Evolutionary conservation across 2,888 invertebrate species (phyloP), one percentile per base, ranked within the genome.

Genomic region (Hypena proboscidalis): DNA sequence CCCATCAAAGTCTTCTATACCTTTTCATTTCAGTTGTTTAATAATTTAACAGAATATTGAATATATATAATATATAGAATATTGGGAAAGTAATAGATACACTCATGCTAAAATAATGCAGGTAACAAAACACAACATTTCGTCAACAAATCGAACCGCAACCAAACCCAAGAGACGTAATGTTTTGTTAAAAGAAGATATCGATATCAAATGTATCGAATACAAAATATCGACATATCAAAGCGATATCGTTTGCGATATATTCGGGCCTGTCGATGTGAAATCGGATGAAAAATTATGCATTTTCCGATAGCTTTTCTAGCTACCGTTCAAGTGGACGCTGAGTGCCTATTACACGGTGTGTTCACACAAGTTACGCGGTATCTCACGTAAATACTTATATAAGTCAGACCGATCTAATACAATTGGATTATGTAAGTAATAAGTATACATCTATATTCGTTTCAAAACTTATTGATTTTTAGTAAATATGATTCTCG

Each of bases 211-310:
- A 67, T 65, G 58, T 64, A 65, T 64, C 56, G 63, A 51, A 67
- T 58, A 58, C 30, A 45, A 50, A 69, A 59, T 54, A 63, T 39
- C 40, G 44, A 58, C 43, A 17, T 58, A 56, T 69, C 64, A 66
- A 69, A 66, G 61, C 53, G 59, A 43, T 53, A 54, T 39, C 59
- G 31, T 58, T 56, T 49, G 44, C 40, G 47, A 56, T 46, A 63
- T 58, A 64, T 65, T 67, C 61, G 56, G 67, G 57, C 55, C 67
- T 71, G 67, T 78, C 70, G 67, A 75, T 80, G 88, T 89, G 85
- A 83, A 90, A 88, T 90, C 85, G 84, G 63, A 87, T 85, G 90
- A 85, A 88, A 90, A 89, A 87, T 85, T 84, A 85, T 87, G 75
- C 81, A 82, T 85, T 90, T 90, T 87, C 83, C 83, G 83, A 85